A percentile compares a stretch with the other conserved stretches of the same genome.
Evolutionary conservation across 2,797 vertebrate genomes (phyloP).

Genomic region (Dipus sagitta): DNA sequence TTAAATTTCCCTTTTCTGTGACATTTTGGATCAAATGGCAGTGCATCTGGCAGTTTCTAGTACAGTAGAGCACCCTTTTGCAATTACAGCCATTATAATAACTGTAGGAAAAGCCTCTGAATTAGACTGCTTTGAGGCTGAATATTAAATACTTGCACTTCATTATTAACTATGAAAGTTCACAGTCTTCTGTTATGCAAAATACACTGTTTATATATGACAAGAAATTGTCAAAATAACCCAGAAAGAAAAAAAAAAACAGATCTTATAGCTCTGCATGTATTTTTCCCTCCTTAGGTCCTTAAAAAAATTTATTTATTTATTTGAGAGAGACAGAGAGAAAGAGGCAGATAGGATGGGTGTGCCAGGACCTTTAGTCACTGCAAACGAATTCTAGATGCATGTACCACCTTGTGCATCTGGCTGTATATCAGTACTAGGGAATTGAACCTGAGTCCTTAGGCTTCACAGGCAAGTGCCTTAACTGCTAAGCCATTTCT

Average conservation of each 20-base stretch:
- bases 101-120: slow-evolving; percentile 75
- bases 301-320: too few relatives aligned
- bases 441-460: too few relatives aligned
- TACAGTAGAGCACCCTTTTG: slow-evolving; percentile 81
- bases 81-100: slow-evolving; percentile 84
- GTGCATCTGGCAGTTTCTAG: slow-evolving; percentile 84
- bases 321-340: too few relatives aligned
- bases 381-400: too few relatives aligned
- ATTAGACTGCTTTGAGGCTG: slow-evolving; percentile 56
- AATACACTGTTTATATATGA: slow-evolving; percentile 36
- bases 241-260: slow-evolving; percentile 17
- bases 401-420: too few relatives aligned
- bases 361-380: too few relatives aligned
- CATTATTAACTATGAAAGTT: slow-evolving; percentile 78
- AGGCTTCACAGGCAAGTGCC: too few relatives aligned
- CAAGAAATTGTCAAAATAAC: slow-evolving; percentile 39
- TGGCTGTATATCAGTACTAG: too few relatives aligned
- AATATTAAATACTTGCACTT: slow-evolving; percentile 83
- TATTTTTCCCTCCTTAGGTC: background rate
- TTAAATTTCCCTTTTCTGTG: slow-evolving; percentile 88
- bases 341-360: too few relatives aligned
- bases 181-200: slow-evolving; percentile 52
- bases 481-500: too few relatives aligned
- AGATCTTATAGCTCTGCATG: background rate
- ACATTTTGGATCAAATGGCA: slow-evolving; percentile 87